Conservation (phyloP, 2,113 vertebrate genomes). For the Panurus biarmicus region DNA sequence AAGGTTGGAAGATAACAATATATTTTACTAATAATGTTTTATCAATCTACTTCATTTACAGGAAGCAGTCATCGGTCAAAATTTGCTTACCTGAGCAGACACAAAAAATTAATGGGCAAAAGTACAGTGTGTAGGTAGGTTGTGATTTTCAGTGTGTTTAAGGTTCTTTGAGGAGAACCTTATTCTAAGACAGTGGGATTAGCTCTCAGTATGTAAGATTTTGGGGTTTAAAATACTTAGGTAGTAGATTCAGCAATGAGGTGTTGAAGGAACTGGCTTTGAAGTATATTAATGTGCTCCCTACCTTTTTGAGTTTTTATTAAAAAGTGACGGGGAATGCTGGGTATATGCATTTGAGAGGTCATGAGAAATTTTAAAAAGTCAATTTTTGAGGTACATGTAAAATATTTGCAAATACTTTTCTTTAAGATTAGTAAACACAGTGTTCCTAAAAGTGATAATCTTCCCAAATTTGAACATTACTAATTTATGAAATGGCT, state of each 20-base stretch:
- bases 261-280: background rate
- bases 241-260: background rate
- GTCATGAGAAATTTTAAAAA: background rate
- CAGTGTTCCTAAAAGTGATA: background rate
- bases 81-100: constrained; percentile 43
- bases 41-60: constrained; percentile 52
- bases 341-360: background rate
- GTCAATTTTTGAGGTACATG: background rate
- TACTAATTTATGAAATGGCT: background rate
- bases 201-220: background rate
- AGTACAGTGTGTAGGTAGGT: constrained; percentile 51
- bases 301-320: background rate
- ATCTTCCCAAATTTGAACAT: background rate
- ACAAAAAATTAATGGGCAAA: constrained; percentile 62
- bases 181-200: background rate
- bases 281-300: background rate
- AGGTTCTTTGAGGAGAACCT: background rate
- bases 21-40: constrained; percentile 16
- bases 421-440: background rate
- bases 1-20: background rate
- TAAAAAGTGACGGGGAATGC: background rate
- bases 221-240: background rate
- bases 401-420: background rate
- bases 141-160: constrained; percentile 9
- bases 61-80: background rate